Base-by-base conservation (phyloP, 2,888 invertebrate genomes). In the Nomada fabriciana region DNA sequence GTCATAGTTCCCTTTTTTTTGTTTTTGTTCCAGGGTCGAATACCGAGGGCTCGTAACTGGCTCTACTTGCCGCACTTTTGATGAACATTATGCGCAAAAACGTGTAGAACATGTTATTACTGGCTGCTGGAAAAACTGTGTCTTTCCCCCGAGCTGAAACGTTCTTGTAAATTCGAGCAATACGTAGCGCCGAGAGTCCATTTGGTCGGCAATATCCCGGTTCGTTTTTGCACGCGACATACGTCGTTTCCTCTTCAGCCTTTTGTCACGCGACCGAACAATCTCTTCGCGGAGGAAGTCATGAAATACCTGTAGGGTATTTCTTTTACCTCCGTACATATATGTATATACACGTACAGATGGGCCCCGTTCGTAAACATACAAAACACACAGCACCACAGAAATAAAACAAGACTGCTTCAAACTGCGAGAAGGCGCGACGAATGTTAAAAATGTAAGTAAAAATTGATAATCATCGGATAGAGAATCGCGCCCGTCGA, bases 41-140 rank as follows among this genome's bases (percentile, higher is more conserved):
- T 63, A 71, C 82, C 53, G 90, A 91, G 64, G 89, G 84, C 65
- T 88, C 88, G 80, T 91, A 92, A 91, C 90, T 91, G 71, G 87
- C 88, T 67, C 82, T 90, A 82, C 90, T 91, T 36, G 86, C 88
- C 52, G 88, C 91, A 90, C 77, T 89, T 90, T 80, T 91, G 81
- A 89, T 63, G 59, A 55, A 63, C 52, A 81, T 68, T 61, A 64
- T 68, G 65, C 61, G 70, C 59, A 42, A 55, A 70, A 43, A 74
- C 69, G 63, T 79, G 69, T 76, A 76, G 73, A 64, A 76, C 61
- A 57, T 60, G 69, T 53, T 57, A 59, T 55, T 67, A 43, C 69
- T 71, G 67, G 52, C 65, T 67, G 64, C 25, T 65, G 69, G 64
- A 43, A 23, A 72, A 68, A 47, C 4, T 50, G 15, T 29, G 23